A percentile compares a stretch with the other conserved stretches of the same genome.
phyloP scores from a whole-genome alignment of 35 echinoderm and acorn worm genomes.

The Holothuria glaberrima region DNA sequence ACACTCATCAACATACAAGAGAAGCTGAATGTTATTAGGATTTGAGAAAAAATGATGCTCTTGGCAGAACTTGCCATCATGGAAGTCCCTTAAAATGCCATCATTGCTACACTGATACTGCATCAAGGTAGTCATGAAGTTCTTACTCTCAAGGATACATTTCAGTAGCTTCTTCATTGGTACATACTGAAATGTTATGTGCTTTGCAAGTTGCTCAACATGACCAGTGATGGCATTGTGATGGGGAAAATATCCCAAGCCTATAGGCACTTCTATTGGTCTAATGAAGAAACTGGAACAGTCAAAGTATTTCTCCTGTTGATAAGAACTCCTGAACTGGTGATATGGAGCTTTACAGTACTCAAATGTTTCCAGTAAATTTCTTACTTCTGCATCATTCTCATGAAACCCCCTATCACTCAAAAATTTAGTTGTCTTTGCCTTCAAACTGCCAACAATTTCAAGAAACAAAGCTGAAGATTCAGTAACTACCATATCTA shows the following conservation, averaged over 20 bases:
- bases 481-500: slow-evolving; percentile 30
- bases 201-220: slow-evolving; percentile 11
- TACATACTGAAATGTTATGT: slow-evolving; percentile 38
- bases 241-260: slow-evolving; percentile 18
- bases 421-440: too few relatives aligned
- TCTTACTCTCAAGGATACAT: slow-evolving; percentile 22
- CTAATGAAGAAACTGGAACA: background rate
- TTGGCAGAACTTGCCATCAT: too few relatives aligned
- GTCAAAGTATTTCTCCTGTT: slow-evolving; percentile 30
- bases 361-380: slow-evolving; percentile 1
- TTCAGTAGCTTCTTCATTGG: background rate
- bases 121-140: background rate
- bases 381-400: background rate
- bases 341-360: background rate
- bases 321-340: background rate
- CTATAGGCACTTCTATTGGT: slow-evolving; percentile 1
- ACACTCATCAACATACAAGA: too few relatives aligned
- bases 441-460: too few relatives aligned
- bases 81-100: too few relatives aligned
- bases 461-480: background rate
- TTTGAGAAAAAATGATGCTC: too few relatives aligned
- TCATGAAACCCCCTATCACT: too few relatives aligned
- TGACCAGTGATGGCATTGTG: slow-evolving; percentile 1
- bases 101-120: background rate
- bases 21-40: too few relatives aligned